Conservation (phyloP, 1,140 invertebrate species). For the Drosophila triauraria region DNA sequence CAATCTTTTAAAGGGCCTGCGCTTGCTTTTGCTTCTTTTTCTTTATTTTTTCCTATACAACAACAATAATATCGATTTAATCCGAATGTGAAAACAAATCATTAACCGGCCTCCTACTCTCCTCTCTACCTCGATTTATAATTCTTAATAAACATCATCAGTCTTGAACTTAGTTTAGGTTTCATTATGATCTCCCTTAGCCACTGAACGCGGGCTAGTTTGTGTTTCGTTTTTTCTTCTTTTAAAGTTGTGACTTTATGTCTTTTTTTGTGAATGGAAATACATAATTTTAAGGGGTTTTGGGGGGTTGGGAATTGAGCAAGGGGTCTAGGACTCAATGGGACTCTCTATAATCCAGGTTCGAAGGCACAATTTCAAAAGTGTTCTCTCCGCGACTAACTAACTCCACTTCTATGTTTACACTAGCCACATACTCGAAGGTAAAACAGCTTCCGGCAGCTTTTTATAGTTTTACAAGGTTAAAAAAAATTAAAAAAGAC, state of each 20-base stretch:
- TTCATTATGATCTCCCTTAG: conserved; percentile 35
- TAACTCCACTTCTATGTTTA: conserved; percentile 34
- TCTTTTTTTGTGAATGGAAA: conserved; percentile 42
- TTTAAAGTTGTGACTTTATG: conserved; percentile 37
- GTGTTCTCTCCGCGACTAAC: conserved; percentile 48
- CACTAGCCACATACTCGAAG: conserved; percentile 46
- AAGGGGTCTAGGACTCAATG: not conserved
- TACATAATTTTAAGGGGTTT: not conserved
- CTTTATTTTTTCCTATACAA: conserved; percentile 23
- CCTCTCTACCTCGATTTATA: conserved; percentile 43
- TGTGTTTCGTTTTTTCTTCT: conserved; percentile 6
- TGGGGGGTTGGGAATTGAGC: not conserved
- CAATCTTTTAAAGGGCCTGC: conserved; percentile 20
- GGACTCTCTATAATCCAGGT: conserved; percentile 57
- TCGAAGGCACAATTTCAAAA: conserved; percentile 83
- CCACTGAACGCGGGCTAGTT: conserved; percentile 19
- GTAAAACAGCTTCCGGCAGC: not conserved
- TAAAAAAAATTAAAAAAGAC: not conserved
- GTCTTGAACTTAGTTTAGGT: conserved; percentile 83
- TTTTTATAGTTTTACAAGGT: not conserved
- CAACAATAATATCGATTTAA: conserved; percentile 67
- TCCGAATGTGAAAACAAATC: conserved; percentile 66
- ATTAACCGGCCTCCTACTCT: conserved; percentile 7
- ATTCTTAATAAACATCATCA: conserved; percentile 84
- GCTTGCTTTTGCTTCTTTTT: not conserved